These are phyloP conservation scores for Pyrgus malvae DNA, from an alignment of 2,888 invertebrate species.

Conservation along the genomic window DNA sequence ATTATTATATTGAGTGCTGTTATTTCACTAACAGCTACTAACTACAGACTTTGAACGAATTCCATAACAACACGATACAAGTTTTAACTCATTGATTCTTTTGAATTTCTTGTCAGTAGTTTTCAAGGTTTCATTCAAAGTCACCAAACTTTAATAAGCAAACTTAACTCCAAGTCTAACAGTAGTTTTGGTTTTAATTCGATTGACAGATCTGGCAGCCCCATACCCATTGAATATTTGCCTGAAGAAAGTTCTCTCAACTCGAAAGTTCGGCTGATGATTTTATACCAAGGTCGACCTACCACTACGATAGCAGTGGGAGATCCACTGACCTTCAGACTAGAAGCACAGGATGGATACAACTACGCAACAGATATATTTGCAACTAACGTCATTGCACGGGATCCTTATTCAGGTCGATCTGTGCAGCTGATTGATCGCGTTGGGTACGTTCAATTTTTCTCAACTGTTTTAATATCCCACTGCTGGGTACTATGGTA, in stretches of 20 bases:
- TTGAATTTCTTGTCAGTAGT: not conserved
- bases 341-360: constrained; percentile 94
- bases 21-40: constrained; percentile 81
- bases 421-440: constrained; percentile 94
- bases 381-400: constrained; percentile 94
- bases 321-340: constrained; percentile 93
- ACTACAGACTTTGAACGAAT: constrained; percentile 73
- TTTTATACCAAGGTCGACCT: constrained; percentile 94
- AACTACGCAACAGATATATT: constrained; percentile 95
- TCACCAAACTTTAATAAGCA: constrained; percentile 39
- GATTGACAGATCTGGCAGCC: constrained; percentile 91
- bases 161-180: constrained; percentile 62
- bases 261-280: constrained; percentile 92
- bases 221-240: constrained; percentile 95
- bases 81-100: too few species aligned
- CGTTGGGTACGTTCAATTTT: constrained; percentile 86
- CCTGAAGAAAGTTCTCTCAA: constrained; percentile 95
- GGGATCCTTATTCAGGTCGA: constrained; percentile 95
- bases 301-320: constrained; percentile 97
- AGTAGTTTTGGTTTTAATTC: constrained; percentile 72
- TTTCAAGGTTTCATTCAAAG: constrained; percentile 60
- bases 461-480: too few species aligned
- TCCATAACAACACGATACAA: too few species aligned
- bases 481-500: too few species aligned
- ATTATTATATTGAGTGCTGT: constrained; percentile 61